Evolutionary conservation across 2,888 invertebrate genomes (phyloP), one percentile per base, ranked within the genome.

Genomic region (Macrosoma leucophasiata): DNA sequence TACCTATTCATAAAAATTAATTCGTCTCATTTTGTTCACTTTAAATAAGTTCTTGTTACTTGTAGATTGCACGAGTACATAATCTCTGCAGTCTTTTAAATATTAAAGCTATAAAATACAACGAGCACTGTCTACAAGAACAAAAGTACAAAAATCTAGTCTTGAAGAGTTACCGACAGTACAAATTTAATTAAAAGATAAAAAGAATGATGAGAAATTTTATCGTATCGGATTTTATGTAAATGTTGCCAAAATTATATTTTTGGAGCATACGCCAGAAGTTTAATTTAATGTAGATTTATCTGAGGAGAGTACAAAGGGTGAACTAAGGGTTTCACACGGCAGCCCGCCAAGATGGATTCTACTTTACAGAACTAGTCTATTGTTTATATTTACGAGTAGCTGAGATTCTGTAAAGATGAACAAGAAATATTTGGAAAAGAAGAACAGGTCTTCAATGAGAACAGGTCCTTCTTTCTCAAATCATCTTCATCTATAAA

Each of bases 61-160:
- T 5, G 13, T 23, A 23, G 4, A 7, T 8, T 4, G 4, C n/a
- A 10, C 10, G 25, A 25, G 14, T 25, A 15, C 15, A 15, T 9
- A 25, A 10, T 15, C 9, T 9, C 14, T 10, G 14, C 25, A 25
- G 13, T 27, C 13, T 31, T 17, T 25, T 29, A 44, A n/a, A 52
- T 50, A 52, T 43, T 47, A 52, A 51, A 39, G 32, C 33, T 24
- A 42, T 39, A 48, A 43, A 51, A 53, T 57, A 65, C 68, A 76
- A 76, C 65, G 79, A 81, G 79, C 76, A 71, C 75, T 71, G 57
- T 48, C 53, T 64, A 61, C 57, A 63, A 65, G 52, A 73, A 75
- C 69, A 72, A 84, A 71, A 85, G 84, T 85, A 85, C 84, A 85
- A 85, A n/a, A 85, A 76, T 75, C 64, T 81, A 78, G 81, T 79